phyloP scores from a whole-genome alignment of 1,140 invertebrate genomes.

The Armadillidium nasatum region DNA sequence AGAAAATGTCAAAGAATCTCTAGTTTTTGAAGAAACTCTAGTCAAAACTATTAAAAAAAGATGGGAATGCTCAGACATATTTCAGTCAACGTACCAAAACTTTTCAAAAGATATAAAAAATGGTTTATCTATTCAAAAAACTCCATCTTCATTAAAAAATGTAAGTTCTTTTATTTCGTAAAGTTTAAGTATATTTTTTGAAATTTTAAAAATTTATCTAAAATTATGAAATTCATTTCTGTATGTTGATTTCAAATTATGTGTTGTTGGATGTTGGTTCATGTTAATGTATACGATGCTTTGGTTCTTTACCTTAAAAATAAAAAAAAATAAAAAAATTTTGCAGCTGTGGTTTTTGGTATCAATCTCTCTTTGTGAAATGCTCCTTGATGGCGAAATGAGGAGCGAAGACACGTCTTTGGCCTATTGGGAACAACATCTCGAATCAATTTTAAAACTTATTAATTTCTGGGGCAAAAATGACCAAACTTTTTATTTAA shows the following conservation, averaged over 20 bases:
- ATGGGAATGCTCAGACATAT: background rate
- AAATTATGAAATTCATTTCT: too few species aligned
- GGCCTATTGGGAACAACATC: background rate
- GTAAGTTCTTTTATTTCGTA: background rate
- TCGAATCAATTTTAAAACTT: background rate
- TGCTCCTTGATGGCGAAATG: background rate
- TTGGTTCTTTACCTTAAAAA: too few species aligned
- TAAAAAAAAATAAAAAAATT: too few species aligned
- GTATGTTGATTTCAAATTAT: too few species aligned
- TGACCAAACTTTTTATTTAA: background rate
- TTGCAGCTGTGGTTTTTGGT: background rate
- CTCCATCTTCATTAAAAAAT: background rate
- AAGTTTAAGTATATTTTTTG: too few species aligned
- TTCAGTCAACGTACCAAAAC: background rate
- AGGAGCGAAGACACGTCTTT: background rate
- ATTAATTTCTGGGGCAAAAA: background rate
- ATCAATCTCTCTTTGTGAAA: background rate
- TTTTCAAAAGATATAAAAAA: conserved; percentile 1
- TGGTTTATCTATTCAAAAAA: background rate
- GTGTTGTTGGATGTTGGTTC: too few species aligned
- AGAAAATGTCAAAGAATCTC: too few species aligned
- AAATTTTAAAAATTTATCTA: too few species aligned
- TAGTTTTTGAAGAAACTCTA: background rate
- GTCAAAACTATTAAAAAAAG: background rate
- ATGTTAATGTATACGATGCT: too few species aligned